A percentile compares a stretch with the other conserved stretches of the same genome.
Evolutionary conservation across 1,140 invertebrate genomes (phyloP).

Genomic region (Neodiprion pinetum): DNA sequence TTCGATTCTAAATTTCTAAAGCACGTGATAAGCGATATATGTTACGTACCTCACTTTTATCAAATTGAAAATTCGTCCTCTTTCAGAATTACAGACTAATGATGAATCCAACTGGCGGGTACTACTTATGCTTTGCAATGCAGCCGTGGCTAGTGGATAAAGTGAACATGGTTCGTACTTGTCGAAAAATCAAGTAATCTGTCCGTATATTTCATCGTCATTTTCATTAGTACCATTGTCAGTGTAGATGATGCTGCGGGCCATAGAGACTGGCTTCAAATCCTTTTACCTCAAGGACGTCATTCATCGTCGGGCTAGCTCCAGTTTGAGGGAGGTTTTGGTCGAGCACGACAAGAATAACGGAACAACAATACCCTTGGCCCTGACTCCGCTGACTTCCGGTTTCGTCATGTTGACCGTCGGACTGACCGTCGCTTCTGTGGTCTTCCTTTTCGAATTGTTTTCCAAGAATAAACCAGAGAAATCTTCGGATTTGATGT

Average conservation of each 20-base stretch:
- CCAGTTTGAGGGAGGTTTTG: conserved; percentile 40
- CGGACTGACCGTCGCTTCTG: conserved; percentile 37
- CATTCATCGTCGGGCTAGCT: conserved; percentile 36
- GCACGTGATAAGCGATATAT: too few species aligned
- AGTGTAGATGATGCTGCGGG: conserved; percentile 41
- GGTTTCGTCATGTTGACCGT: conserved; percentile 42
- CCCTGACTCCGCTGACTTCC: conserved; percentile 46
- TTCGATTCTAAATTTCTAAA: neutral
- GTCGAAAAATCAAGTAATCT: neutral
- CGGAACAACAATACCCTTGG: conserved; percentile 30
- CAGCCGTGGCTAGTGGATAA: conserved; percentile 48
- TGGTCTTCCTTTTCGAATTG: conserved; percentile 46
- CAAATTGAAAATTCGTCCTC: neutral
- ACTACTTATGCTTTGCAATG: conserved; percentile 42
- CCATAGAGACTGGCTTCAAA: conserved; percentile 44
- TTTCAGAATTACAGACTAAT: conserved; percentile 46
- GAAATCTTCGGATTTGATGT: too few species aligned
- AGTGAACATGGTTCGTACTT: conserved; percentile 40
- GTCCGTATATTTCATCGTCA: too few species aligned
- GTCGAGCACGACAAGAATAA: conserved; percentile 45
- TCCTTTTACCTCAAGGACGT: conserved; percentile 44
- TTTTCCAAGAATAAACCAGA: too few species aligned
- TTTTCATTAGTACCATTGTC: neutral
- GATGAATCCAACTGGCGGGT: conserved; percentile 36
- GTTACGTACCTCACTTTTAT: too few species aligned